phyloP scores from a whole-genome alignment of 2,113 vertebrate genomes.

The Mungos mungo region DNA sequence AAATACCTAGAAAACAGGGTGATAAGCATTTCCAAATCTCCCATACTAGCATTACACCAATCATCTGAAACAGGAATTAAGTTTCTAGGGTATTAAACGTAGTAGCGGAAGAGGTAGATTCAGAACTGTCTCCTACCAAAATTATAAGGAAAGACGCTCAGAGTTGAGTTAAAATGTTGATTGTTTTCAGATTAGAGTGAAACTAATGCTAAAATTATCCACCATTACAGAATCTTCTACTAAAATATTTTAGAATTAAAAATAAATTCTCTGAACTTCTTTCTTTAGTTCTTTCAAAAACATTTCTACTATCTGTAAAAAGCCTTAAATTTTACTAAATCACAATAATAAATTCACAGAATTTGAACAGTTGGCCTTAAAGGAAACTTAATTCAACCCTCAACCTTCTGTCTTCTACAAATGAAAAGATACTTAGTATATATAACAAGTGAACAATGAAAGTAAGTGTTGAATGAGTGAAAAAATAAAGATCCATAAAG shows the following conservation, averaged over 20 bases:
- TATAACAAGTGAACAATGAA: not conserved
- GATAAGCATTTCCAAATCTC: not conserved
- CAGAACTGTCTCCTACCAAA: not conserved
- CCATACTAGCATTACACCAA: not conserved
- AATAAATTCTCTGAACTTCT: constrained; percentile 4
- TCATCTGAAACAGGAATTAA: not conserved
- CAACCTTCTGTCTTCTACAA: not conserved
- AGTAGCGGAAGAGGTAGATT: not conserved
- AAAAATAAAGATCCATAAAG: not conserved
- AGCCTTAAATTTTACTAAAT: not conserved
- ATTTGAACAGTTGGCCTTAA: not conserved
- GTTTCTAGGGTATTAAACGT: not conserved
- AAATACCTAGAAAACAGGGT: not conserved
- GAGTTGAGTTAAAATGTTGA: not conserved
- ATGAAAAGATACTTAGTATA: not conserved
- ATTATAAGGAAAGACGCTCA: not conserved
- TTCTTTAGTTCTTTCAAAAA: constrained; percentile 52
- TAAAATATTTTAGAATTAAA: constrained; percentile 39
- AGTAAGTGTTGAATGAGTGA: not conserved
- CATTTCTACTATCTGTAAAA: constrained; percentile 18
- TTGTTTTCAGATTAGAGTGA: constrained; percentile 26
- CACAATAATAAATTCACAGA: constrained; percentile 13
- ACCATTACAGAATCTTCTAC: constrained; percentile 27
- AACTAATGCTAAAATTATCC: constrained; percentile 43
- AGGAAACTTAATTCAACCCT: constrained; percentile 3